phyloP scores from a whole-genome alignment of 2,113 vertebrate species.

The Eulemur macaco region DNA sequence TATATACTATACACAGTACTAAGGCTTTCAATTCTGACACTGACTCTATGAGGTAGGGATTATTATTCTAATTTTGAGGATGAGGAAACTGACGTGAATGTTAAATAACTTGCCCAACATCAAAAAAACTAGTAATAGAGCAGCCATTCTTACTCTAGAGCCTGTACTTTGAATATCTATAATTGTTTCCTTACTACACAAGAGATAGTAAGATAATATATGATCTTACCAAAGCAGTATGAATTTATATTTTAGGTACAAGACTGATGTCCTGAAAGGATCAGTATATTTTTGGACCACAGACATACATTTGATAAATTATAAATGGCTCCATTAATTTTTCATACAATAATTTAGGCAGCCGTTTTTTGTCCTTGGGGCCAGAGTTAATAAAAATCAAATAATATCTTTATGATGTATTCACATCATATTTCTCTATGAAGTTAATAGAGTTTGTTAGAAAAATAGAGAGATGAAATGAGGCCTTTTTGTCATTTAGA shows the following conservation, averaged over 20 bases:
- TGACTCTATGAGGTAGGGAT: not conserved
- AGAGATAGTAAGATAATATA: not conserved
- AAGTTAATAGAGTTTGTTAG: not conserved
- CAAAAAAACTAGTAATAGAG: conserved; percentile 11
- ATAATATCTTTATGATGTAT: conserved; percentile 33
- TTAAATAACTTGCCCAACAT: not conserved
- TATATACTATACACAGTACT: not conserved
- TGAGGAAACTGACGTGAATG: not conserved
- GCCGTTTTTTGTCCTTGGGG: not conserved
- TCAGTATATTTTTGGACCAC: conserved; percentile 5
- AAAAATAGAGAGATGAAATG: conserved; percentile 40
- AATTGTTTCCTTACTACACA: not conserved
- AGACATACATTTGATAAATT: not conserved
- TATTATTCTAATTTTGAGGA: conserved; percentile 34
- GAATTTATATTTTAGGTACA: conserved; percentile 36
- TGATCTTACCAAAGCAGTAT: not conserved
- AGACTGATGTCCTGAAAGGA: not conserved
- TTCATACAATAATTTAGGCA: conserved; percentile 13
- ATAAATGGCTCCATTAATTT: conserved; percentile 34
- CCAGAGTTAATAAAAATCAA: conserved; percentile 14
- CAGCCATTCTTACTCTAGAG: not conserved
- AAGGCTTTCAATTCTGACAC: not conserved
- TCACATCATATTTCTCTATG: conserved; percentile 18
- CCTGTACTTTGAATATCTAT: not conserved
- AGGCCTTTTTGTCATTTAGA: conserved; percentile 10